Percentiles rank a stretch among this genome's conserved stretches.
These are phyloP conservation scores for Glandiceps talaboti DNA, from an alignment of 53 echinoderm and acorn worm species.

Conservation along the genomic window DNA sequence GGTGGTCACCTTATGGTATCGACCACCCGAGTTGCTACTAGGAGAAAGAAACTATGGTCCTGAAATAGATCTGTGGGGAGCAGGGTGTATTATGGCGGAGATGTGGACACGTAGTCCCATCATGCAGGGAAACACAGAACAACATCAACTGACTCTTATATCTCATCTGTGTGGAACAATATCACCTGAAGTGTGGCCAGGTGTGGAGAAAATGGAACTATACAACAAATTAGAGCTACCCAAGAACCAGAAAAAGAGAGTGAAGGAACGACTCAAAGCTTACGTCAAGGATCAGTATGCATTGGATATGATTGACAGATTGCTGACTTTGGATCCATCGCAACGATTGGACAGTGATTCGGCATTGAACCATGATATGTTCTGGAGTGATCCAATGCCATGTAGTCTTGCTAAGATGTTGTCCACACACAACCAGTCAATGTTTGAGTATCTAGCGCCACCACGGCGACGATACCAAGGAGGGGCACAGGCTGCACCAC, in stretches of 20 bases:
- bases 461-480: slow-evolving; percentile 18
- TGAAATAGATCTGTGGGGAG: slow-evolving; percentile 90
- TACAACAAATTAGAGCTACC: slow-evolving; percentile 77
- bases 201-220: slow-evolving; percentile 74
- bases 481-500: not conserved
- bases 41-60: slow-evolving; percentile 93
- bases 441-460: slow-evolving; percentile 92
- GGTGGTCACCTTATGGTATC: slow-evolving; percentile 94
- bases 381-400: slow-evolving; percentile 91
- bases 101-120: slow-evolving; percentile 99
- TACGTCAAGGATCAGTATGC: slow-evolving; percentile 94
- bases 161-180: slow-evolving; percentile 86
- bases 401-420: slow-evolving; percentile 57
- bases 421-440: slow-evolving; percentile 78
- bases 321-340: slow-evolving; percentile 65
- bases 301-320: slow-evolving; percentile 83
- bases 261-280: slow-evolving; percentile 74
- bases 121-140: slow-evolving; percentile 98
- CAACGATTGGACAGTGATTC: slow-evolving; percentile 49
- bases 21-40: slow-evolving; percentile 83
- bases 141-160: slow-evolving; percentile 89
- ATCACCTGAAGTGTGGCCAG: slow-evolving; percentile 62
- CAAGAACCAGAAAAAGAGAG: slow-evolving; percentile 77
- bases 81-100: slow-evolving; percentile 96
- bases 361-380: slow-evolving; percentile 92